Evolutionary conservation across 2,113 vertebrate genomes (phyloP), one percentile per base, ranked within the genome.

Genomic region (Haliaeetus leucogaster): DNA sequence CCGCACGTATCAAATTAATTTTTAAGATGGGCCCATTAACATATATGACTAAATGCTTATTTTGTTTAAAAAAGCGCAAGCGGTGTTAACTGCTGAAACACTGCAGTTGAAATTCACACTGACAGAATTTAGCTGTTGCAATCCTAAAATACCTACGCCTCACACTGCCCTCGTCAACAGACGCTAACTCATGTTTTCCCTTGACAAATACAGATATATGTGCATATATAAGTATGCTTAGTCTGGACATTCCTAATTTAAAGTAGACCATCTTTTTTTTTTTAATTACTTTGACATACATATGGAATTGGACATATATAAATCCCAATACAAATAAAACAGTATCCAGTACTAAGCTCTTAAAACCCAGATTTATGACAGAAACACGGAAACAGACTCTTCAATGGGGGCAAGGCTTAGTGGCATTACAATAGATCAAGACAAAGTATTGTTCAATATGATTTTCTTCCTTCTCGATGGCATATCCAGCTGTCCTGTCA

Each of bases 331-430:
- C 71, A 88, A 95, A 96, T 34, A 91, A 87, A 87, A 48, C 16
- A 82, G 36, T 17, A 58, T n/a, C 74, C 45, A 73, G 74, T 29
- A 40, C 30, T 61, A 88, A 96, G 87, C 92, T 70, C 89, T 85
- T 85, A 88, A 96, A 95, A 29, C 25, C 34, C 56, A 88, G 87
- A 90, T 92, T 80, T 93, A 85, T 40, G 58, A 72, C 40, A 80
- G 81, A 95, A 96, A 91, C 2, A 40, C 29, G 62, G 13, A 91
- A 53, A 76, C 27, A 61, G 58, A 53, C 63, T 70, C 80, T 91
- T 94, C 73, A 84, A 65, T 26, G 65, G 48, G n/a, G 66, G 52
- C 73, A 84, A 76, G 62, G 73, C 56, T 96, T 79, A 82, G 66
- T 3, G 2, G 45, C 61, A 80, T 76, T 65, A 94, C 70, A 85